phyloP scores from a whole-genome alignment of 2,113 vertebrate species.

The Pedetes capensis region DNA sequence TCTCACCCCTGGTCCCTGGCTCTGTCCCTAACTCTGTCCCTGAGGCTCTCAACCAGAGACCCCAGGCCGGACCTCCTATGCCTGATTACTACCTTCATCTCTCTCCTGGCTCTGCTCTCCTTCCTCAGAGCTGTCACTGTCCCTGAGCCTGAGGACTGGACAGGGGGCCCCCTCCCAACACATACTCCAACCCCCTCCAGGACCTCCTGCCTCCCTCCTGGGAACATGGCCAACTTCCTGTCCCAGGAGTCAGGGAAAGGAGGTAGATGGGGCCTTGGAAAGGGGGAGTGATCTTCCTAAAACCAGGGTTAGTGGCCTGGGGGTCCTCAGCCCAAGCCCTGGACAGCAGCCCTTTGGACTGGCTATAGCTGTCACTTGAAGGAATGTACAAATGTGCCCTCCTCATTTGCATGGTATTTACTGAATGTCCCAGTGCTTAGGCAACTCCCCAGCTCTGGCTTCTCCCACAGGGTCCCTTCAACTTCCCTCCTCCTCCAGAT shows the following conservation, averaged over 20 bases:
- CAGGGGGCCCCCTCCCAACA: constrained; percentile 34
- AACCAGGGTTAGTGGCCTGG: constrained; percentile 48
- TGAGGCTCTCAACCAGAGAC: background rate
- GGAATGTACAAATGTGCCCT: background rate
- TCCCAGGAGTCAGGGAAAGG: constrained; percentile 66
- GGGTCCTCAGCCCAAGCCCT: constrained; percentile 9
- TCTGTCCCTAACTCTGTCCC: background rate
- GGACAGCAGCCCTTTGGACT: background rate
- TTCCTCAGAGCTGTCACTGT: constrained; percentile 54
- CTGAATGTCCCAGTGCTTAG: constrained; percentile 46
- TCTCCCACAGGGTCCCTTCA: background rate
- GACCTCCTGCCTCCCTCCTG: constrained; percentile 75
- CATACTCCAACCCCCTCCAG: constrained; percentile 30
- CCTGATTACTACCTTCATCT: constrained; percentile 56
- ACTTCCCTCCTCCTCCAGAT: background rate
- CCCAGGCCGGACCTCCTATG: background rate
- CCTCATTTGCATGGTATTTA: constrained; percentile 57
- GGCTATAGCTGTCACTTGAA: constrained; percentile 30
- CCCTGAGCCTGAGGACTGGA: constrained; percentile 48
- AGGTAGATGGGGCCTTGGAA: constrained; percentile 49
- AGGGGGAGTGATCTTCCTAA: constrained; percentile 33
- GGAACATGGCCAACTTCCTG: constrained; percentile 78
- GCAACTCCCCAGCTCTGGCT: constrained; percentile 33
- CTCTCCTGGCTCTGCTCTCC: constrained; percentile 10
- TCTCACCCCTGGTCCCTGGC: background rate